phyloP scores from a whole-genome alignment of 2,113 vertebrate genomes.

The Apodemus speciosus region DNA sequence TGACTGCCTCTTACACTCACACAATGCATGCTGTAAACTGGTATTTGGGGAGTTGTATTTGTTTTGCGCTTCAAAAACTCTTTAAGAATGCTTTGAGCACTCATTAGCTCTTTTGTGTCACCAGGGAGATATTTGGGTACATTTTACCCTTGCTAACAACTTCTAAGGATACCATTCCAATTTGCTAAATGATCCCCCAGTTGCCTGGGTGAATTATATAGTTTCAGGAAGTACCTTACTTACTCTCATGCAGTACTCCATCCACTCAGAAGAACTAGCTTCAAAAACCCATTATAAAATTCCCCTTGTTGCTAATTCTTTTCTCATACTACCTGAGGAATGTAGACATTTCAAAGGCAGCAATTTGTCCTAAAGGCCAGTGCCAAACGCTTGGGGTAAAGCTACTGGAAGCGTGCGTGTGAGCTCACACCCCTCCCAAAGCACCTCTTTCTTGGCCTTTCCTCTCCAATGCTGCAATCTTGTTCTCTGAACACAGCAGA shows the following conservation, averaged over 20 bases:
- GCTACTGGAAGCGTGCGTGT: not conserved
- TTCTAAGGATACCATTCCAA: constrained; percentile 48
- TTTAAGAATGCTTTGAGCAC: constrained; percentile 51
- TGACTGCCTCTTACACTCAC: not conserved
- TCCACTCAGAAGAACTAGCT: constrained; percentile 40
- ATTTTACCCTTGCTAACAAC: constrained; percentile 56
- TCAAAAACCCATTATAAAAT: not conserved
- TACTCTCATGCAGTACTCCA: not conserved
- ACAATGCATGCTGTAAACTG: constrained; percentile 4
- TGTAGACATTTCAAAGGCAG: not conserved
- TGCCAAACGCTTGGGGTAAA: not conserved
- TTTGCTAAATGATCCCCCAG: constrained; percentile 62
- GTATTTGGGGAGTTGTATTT: constrained; percentile 40
- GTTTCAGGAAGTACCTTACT: constrained; percentile 43
- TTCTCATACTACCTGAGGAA: constrained; percentile 23
- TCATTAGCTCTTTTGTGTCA: constrained; percentile 46
- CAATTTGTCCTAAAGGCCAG: constrained; percentile 36
- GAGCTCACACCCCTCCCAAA: not conserved
- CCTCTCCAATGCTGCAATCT: not conserved
- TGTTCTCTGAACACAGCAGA: constrained; percentile 50
- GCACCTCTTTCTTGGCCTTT: not conserved
- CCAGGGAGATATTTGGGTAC: constrained; percentile 29
- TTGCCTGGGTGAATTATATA: constrained; percentile 54
- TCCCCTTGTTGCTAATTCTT: constrained; percentile 40
- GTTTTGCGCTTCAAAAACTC: constrained; percentile 56